Percentiles rank a stretch among this genome's conserved stretches.
Conservation (phyloP, 2,888 invertebrate species). For the Crocallis elinguaria region DNA sequence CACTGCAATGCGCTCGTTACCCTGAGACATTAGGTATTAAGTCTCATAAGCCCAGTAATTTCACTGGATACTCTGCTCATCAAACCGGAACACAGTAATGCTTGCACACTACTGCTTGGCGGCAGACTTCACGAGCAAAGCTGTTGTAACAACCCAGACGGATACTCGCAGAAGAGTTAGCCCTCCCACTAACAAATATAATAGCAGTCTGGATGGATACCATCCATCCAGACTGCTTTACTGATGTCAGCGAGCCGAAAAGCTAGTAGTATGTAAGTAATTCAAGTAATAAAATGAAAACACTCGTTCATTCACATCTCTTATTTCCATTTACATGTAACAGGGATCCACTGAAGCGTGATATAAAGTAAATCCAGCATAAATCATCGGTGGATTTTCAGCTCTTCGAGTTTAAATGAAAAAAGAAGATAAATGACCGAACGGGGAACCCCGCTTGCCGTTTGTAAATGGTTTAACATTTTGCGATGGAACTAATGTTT, state of each 20-base stretch:
- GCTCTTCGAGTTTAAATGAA: conserved; percentile 32
- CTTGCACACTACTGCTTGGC: too few relatives aligned
- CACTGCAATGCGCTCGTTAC: too few relatives aligned
- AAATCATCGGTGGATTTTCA: conserved; percentile 32
- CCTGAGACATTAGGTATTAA: too few relatives aligned
- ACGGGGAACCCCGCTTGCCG: conserved; percentile 12
- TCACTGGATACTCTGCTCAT: too few relatives aligned
- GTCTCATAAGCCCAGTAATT: too few relatives aligned
- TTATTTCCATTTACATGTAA: conserved; percentile 9
- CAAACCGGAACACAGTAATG: too few relatives aligned
- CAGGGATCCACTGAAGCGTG: conserved; percentile 12
- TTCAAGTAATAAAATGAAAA: neutral
- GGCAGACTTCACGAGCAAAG: too few relatives aligned
- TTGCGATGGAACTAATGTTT: conserved; percentile 7
- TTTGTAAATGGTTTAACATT: conserved; percentile 16
- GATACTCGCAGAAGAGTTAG: too few relatives aligned
- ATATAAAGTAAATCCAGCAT: conserved; percentile 23
- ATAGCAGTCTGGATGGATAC: too few relatives aligned
- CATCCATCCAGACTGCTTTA: neutral
- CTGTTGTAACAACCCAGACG: too few relatives aligned
- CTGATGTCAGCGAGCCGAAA: neutral
- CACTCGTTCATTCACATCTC: neutral
- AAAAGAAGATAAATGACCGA: conserved; percentile 33
- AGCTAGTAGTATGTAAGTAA: neutral
- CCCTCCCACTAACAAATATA: too few relatives aligned